Percentiles rank a stretch among this genome's conserved stretches.
These are phyloP conservation scores for Stenurella melanura DNA, from an alignment of 2,888 invertebrate genomes.

Conservation along the genomic window DNA sequence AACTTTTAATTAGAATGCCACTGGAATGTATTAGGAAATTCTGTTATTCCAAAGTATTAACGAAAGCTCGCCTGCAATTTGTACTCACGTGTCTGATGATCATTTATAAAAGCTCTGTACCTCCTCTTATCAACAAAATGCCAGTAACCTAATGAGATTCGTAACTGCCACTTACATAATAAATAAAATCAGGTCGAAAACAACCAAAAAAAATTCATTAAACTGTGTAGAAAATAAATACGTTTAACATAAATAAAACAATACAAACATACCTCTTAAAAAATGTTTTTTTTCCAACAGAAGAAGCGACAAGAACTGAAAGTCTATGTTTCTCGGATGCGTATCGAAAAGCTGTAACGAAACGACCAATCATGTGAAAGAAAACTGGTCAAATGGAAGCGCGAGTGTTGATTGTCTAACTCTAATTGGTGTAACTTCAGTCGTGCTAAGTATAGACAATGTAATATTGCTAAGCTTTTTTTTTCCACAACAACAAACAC, in stretches of 20 bases:
- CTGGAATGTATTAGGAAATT: too few relatives aligned
- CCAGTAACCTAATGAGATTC: slow-evolving; percentile 31
- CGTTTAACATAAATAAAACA: slow-evolving; percentile 17
- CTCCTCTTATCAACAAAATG: slow-evolving; percentile 4
- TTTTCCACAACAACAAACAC: slow-evolving; percentile 56
- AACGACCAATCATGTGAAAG: slow-evolving; percentile 22
- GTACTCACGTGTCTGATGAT: too few relatives aligned
- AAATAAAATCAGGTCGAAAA: slow-evolving; percentile 11
- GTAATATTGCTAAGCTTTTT: slow-evolving; percentile 60
- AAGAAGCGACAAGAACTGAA: slow-evolving; percentile 13
- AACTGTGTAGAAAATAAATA: slow-evolving; percentile 33
- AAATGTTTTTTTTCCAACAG: slow-evolving; percentile 21
- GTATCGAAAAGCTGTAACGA: slow-evolving; percentile 17
- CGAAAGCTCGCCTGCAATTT: too few relatives aligned
- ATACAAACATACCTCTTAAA: slow-evolving; percentile 33
- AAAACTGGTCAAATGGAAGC: slow-evolving; percentile 53
- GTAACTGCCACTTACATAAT: background rate
- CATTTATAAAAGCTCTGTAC: background rate
- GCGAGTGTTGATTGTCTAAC: slow-evolving; percentile 61
- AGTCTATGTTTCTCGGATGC: background rate
- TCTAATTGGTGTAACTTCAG: slow-evolving; percentile 58
- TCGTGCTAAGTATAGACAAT: slow-evolving; percentile 48
- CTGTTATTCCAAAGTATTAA: too few relatives aligned
- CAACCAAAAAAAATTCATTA: slow-evolving; percentile 11
- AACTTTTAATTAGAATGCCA: too few relatives aligned